Evolutionary conservation across 2,888 invertebrate genomes (phyloP), one percentile per base, ranked within the genome.

Genomic region (Cataglyphis altisquamis): DNA sequence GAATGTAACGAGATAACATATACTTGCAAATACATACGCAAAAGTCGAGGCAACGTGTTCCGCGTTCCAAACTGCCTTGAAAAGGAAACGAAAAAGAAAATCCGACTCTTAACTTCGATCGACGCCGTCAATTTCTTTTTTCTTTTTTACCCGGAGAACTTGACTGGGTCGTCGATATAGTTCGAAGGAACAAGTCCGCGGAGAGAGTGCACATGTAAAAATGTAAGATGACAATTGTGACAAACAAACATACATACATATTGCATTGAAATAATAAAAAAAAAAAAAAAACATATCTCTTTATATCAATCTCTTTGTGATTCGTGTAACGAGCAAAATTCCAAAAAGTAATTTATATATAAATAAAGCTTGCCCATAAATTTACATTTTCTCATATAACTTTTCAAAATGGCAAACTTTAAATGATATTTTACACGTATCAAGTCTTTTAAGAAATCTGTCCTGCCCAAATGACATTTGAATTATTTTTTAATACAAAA

Each of bases 1-100:
- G 74, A 84, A 87, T 87, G 82, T 86, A 87, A 86, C 90, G 84
- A 89, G 90, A 88, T 86, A 88, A 90, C 89, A 78, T 75, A 66
- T 87, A 88, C 81, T 73, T 83, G 68, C 82, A 68, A 80, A 86
- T 67, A 88, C 52, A 55, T 21, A 68, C 77, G 29, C 81, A 88
- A 83, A 88, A 85, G 85, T 83, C 78, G 83, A 78, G 84, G 85
- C 67, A 82, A 82, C 81, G 84, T 84, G 82, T 86, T 85, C 84
- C 88, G 89, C 83, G 83, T 86, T 88, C 80, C 73, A 52, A 70
- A 63, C 85, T 32, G n/a, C 73, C 52, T 52, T 29, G 52, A 36
- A 73, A 86, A 77, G 77, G 82, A 86, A 86, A 81, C 60, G 48
- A 62, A 52, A 45, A 84, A 81, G 74, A 74, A 84, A 81, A 60